A percentile compares a stretch with the other conserved stretches of the same genome.
These are phyloP conservation scores for Athene cunicularia DNA, from an alignment of 2,113 vertebrate species.

Conservation along the genomic window DNA sequence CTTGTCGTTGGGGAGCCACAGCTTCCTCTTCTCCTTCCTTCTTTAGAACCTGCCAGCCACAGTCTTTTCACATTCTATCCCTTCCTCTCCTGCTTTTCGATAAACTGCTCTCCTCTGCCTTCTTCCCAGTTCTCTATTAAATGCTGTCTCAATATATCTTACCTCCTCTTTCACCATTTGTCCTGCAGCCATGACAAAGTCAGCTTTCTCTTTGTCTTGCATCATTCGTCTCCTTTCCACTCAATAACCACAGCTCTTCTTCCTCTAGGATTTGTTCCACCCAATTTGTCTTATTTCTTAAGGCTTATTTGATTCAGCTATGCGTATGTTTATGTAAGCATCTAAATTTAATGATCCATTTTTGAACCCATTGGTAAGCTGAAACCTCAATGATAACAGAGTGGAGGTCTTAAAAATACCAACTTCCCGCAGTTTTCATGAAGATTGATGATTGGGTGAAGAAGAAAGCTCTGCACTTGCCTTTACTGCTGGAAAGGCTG, in stretches of 20 bases:
- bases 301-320: slow-evolving; percentile 48
- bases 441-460: background rate
- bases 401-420: background rate
- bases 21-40: background rate
- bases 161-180: background rate
- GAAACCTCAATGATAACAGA: background rate
- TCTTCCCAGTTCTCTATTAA: background rate
- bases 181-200: slow-evolving; percentile 36
- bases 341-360: slow-evolving; percentile 41
- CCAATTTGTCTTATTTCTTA: slow-evolving; percentile 53
- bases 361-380: slow-evolving; percentile 27
- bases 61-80: background rate
- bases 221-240: slow-evolving; percentile 52
- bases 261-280: slow-evolving; percentile 44
- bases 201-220: slow-evolving; percentile 21
- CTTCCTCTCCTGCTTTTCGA: background rate
- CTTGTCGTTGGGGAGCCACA: background rate
- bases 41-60: background rate
- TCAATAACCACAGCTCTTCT: slow-evolving; percentile 22
- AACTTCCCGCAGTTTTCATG: background rate
- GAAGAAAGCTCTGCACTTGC: background rate
- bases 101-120: background rate
- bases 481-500: background rate
- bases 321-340: slow-evolving; percentile 36
- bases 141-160: background rate